Evolutionary conservation across 2,113 vertebrate genomes (phyloP), one percentile per base, ranked within the genome.

Genomic region (Rhinolophus ferrumequinum): DNA sequence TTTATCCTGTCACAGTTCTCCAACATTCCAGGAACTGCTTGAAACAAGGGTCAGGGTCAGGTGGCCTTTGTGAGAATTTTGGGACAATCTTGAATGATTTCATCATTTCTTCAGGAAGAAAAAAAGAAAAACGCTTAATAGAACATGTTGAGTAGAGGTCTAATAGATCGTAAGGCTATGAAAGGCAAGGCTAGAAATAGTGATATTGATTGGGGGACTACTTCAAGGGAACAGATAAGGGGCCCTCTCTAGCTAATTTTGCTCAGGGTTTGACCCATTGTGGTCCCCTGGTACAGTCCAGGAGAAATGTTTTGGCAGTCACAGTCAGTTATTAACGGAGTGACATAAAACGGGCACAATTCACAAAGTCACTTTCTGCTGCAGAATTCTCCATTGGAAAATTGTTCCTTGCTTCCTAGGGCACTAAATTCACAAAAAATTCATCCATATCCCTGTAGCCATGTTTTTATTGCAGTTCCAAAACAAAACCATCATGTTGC

Each of bases 401-500:
- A 22, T 33, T 26, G 30, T 24, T 79, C 11, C 67, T 94, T 72
- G 33, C 83, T 73, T 60, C 77, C 66, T n/a, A 14, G 19, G 56
- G 30, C 88, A 83, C 56, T 96, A 92, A 89, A 92, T 89, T 92
- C 81, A 62, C 64, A 62, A 82, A 86, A 54, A 47, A 62, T 24
- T 70, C 22, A 28, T 73, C 79, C 33, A 8, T 18, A 76, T 72
- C 84, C 50, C 26, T 52, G 52, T 47, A 70, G 50, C 47, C 50
- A 50, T 52, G 52, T 67, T 94, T 93, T 80, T 64, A 56, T 56
- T 21, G 10, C 19, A 84, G 41, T 54, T 97, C 66, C 96, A 92
- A 95, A 97, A 97, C 76, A 97, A 94, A 97, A 87, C 69, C 84
- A 92, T 95, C 89, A 75, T 24, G 83, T 76, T 94, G 69, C 97